Evolutionary conservation across 2,113 vertebrate genomes (phyloP).

Genomic region (Eurystomus gularis): DNA sequence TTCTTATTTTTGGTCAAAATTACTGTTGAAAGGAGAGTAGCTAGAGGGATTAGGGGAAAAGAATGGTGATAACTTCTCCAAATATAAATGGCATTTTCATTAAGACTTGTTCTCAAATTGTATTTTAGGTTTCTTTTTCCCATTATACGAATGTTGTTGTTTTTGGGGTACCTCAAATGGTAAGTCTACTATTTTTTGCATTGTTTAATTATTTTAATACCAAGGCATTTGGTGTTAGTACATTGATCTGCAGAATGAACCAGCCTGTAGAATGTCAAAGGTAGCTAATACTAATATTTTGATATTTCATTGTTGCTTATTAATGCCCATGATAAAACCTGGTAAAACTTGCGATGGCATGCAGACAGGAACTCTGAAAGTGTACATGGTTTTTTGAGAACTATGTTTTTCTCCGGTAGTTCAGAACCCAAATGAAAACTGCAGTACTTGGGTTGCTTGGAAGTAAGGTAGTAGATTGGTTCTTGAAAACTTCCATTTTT

Average conservation of each 20-base stretch:
- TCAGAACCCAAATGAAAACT: background rate
- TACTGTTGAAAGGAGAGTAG: background rate
- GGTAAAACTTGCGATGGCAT: background rate
- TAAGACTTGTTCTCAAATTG: background rate
- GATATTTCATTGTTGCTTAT: background rate
- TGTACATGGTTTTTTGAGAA: background rate
- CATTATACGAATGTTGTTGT: constrained; percentile 88
- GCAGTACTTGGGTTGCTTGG: background rate
- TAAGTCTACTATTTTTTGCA: constrained; percentile 68
- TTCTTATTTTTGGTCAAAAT: background rate
- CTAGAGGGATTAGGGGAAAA: background rate
- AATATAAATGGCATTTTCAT: background rate
- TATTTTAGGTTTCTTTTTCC: constrained; percentile 87
- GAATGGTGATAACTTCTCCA: background rate
- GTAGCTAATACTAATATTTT: background rate
- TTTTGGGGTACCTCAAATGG: constrained; percentile 98
- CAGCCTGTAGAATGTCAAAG: background rate
- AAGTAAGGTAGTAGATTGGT: background rate
- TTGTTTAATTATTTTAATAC: background rate
- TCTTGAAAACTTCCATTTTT: background rate
- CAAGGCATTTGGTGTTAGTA: background rate
- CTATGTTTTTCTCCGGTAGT: background rate
- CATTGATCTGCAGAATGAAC: background rate
- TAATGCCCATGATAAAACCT: background rate
- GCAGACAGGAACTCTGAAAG: background rate